Evolutionary conservation across 2,113 vertebrate genomes (phyloP), one percentile per base, ranked within the genome.

Genomic region (Microtus ochrogaster): DNA sequence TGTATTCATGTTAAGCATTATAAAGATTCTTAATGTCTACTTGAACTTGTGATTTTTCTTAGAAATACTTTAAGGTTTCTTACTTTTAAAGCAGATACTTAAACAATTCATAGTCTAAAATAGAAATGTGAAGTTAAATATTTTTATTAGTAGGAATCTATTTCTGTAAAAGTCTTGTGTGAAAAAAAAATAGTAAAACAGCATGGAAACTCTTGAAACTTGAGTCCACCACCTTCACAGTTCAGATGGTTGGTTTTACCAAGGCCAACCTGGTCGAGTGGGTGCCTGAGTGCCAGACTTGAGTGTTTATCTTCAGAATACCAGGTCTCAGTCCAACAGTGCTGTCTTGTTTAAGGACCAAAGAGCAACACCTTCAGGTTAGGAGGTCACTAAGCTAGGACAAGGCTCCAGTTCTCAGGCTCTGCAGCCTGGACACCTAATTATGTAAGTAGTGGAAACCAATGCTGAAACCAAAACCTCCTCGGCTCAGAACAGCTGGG

Each of bases 71-170:
- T 49, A 26, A 92, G 47, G 36, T 86, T 94, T 77, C 39, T 36
- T 91, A n/a, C 47, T 58, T 85, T 78, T 41, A 74, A 47, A 73
- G 5, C 28, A 78, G 55, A 30, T 66, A 49, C 8, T 72, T 76
- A 61, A 94, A 90, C 6, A 94, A 91, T 61, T 76, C 58, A 97
- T 66, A 44, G 14, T 89, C 78, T 97, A 92, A 96, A 90, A 82
- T 88, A 98, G 84, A 92, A 90, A 74, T 85, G 30, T 95, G 79
- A 93, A 86, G 26, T 96, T 93, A 96, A 94, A 65, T 93, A 87
- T 55, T 97, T 97, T 97, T 97, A 96, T 97, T 96, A 95, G 74
- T 96, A 97, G 92, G 77, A 77, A 83, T 90, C 82, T 96, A 88
- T 94, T 77, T 19, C 30, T 91, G 16, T 33, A 78, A 55, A 95